Conservation (phyloP, 1,140 invertebrate genomes). For the Zaprionus tsacasi region DNA sequence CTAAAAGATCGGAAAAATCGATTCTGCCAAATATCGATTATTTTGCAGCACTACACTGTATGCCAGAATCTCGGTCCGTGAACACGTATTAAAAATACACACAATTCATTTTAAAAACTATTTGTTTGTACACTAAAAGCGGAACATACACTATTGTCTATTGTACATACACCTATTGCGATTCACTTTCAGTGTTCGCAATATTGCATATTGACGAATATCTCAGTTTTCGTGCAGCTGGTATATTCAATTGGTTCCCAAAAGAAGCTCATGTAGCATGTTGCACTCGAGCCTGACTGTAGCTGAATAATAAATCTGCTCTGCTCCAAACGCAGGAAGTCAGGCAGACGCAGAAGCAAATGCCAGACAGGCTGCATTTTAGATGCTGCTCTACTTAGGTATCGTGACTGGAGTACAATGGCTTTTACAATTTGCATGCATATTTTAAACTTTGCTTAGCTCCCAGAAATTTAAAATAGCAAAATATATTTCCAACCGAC, state of each 20-base stretch:
- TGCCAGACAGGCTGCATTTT: constrained; percentile 54
- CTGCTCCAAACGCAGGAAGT: constrained; percentile 12
- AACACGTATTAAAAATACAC: too few relatives aligned
- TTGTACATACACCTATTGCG: too few relatives aligned
- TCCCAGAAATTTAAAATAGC: constrained; percentile 58
- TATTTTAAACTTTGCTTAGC: constrained; percentile 62
- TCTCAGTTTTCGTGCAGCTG: background rate
- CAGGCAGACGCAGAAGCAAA: constrained; percentile 41
- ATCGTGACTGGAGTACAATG: constrained; percentile 69
- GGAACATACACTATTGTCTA: too few relatives aligned
- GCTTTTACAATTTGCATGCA: constrained; percentile 66
- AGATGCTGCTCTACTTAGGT: constrained; percentile 67
- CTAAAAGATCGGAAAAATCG: too few relatives aligned
- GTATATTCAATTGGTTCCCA: constrained; percentile 4
- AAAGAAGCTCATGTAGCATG: constrained; percentile 46
- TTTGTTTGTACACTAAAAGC: too few relatives aligned
- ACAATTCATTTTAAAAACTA: too few relatives aligned
- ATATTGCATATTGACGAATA: constrained; percentile 23
- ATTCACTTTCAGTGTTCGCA: too few relatives aligned
- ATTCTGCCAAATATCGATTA: too few relatives aligned
- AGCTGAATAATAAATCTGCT: constrained; percentile 64
- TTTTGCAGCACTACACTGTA: too few relatives aligned
- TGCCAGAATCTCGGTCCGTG: too few relatives aligned
- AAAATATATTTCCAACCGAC: constrained; percentile 21
- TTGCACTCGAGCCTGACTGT: constrained; percentile 14